Conservation (phyloP, 1,140 invertebrate genomes). For the Anadara kagoshimensis region DNA sequence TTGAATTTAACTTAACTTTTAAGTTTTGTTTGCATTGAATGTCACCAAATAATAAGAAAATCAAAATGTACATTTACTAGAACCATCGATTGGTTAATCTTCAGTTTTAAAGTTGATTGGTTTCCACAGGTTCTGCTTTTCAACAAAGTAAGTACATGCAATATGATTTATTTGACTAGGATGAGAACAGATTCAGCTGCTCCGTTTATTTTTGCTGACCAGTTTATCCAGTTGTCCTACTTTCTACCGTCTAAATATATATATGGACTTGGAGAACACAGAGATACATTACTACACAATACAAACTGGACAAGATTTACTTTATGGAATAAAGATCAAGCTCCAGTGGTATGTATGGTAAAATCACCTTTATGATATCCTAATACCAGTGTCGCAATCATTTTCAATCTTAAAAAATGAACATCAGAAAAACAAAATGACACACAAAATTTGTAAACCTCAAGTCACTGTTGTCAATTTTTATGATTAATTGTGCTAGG, state of each 20-base stretch:
- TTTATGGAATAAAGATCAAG: slow-evolving; percentile 55
- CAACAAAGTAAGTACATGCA: not conserved
- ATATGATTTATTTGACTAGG: slow-evolving; percentile 30
- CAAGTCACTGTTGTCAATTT: no score
- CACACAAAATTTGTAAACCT: no score
- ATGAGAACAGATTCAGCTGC: slow-evolving; percentile 48
- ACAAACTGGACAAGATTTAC: slow-evolving; percentile 49
- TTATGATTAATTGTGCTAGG: no score
- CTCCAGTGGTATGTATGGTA: slow-evolving; percentile 37
- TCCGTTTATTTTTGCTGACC: slow-evolving; percentile 57
- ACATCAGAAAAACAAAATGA: no score
- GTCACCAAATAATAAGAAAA: no score
- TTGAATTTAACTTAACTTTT: no score
- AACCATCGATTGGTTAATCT: no score
- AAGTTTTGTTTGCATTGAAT: no score
- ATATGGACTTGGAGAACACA: slow-evolving; percentile 62
- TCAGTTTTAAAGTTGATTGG: no score
- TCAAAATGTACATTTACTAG: no score
- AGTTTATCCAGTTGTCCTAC: slow-evolving; percentile 58
- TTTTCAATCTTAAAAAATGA: no score
- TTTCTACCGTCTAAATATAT: slow-evolving; percentile 48
- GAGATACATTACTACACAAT: slow-evolving; percentile 43
- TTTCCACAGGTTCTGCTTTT: not conserved
- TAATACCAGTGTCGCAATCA: no score
- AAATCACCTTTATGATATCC: not conserved